Evolutionary conservation across 2,888 invertebrate genomes (phyloP).

Genomic region (Drosophila anomalata): DNA sequence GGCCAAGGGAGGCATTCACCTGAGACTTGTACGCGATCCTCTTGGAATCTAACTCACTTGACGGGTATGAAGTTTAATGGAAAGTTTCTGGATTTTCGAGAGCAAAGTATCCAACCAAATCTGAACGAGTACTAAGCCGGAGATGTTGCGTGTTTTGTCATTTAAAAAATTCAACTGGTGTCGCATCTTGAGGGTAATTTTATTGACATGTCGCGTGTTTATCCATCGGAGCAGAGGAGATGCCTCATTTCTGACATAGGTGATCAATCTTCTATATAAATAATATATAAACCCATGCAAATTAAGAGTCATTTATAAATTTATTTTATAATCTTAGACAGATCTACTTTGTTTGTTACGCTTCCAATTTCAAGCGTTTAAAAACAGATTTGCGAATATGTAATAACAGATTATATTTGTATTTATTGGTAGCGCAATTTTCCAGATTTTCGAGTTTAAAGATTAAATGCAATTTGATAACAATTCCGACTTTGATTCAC

Average conservation of each 20-base stretch:
- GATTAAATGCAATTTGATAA: constrained; percentile 34
- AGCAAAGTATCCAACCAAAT: constrained; percentile 41
- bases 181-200: constrained; percentile 52
- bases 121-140: constrained; percentile 51
- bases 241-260: constrained; percentile 1
- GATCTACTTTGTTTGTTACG: neutral
- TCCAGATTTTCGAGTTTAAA: constrained; percentile 11
- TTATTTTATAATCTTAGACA: neutral
- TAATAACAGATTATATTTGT: constrained; percentile 9
- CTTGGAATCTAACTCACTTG: constrained; percentile 51
- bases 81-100: constrained; percentile 9
- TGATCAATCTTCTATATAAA: constrained; percentile 10
- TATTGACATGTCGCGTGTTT: constrained; percentile 63
- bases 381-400: constrained; percentile 17
- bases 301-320: constrained; percentile 1
- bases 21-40: constrained; percentile 80
- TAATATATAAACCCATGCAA: neutral
- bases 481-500: constrained; percentile 16
- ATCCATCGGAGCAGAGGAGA: constrained; percentile 6
- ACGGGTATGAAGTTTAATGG: too few relatives aligned
- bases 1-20: constrained; percentile 80
- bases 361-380: constrained; percentile 13
- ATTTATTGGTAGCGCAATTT: constrained; percentile 44
- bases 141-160: constrained; percentile 58
- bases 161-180: constrained; percentile 37